Evolutionary conservation across 2,113 vertebrate genomes (phyloP), one percentile per base, ranked within the genome.

Genomic region (Hydrolagus affinis): DNA sequence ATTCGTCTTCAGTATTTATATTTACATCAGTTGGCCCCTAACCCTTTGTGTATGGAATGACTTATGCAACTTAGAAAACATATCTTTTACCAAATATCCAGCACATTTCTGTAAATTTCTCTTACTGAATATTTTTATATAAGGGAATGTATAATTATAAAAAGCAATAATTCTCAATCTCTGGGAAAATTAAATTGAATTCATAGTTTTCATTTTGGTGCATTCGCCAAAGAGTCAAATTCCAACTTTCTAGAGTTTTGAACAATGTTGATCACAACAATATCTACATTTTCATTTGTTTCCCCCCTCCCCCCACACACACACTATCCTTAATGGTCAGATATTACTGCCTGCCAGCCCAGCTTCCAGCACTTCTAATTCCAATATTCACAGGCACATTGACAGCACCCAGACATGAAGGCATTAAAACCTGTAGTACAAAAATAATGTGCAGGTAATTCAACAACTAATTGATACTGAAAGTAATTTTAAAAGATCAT

Each of bases 391-490:
- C 60, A 30, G 66, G 30, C 30, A 62, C 23, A 66, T 15, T 68
- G 60, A 30, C 17, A 32, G 44, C 44, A 44, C 6, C 6, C 44
- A 44, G 44, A 44, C 10, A 11, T 19, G 62, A 28, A 17, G 60
- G 19, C 28, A 68, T 28, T 30, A 23, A 62, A 64, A 62, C 25
- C 23, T 80, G 25, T 3, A 66, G 25, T 32, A 30, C 4, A 64
- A 9, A 66, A 83, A 28, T 28, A 83, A 83, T 83, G 25, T 28
- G 66, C 9, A 68, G 60, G 32, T 83, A 68, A 66, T 83, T 83
- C 78, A 83, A 4, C 64, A 66, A 64, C 77, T 32, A 30, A 66
- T 83, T 83, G 77, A 83, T 56, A 56, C 30, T 56, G 30, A 74
- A 44, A 74, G 0, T 11, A 56, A 32, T 19, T 66, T 83, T 64